Evolutionary conservation across 2,888 invertebrate species (phyloP).

Genomic region (Osedax fenrisi): DNA sequence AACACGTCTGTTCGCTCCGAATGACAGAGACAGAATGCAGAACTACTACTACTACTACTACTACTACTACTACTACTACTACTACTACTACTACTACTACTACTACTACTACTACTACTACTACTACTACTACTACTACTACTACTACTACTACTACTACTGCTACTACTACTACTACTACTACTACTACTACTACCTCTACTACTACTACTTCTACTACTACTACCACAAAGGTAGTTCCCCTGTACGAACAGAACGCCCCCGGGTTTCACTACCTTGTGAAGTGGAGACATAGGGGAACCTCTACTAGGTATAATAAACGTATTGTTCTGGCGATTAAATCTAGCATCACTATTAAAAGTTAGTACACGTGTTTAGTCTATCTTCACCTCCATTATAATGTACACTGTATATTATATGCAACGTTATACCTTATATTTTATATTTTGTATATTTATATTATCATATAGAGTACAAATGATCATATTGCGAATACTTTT

Average conservation of each 20-base stretch:
- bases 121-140: constrained; percentile 28
- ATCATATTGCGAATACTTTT: too few relatives aligned
- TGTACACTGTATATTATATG: too few relatives aligned
- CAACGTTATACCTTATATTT: too few relatives aligned
- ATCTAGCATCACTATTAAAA: too few relatives aligned
- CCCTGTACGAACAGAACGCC: constrained; percentile 36
- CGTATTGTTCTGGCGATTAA: too few relatives aligned
- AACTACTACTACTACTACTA: constrained; percentile 30
- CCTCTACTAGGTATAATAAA: too few relatives aligned
- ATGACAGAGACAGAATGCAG: too few relatives aligned
- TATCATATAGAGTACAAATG: too few relatives aligned
- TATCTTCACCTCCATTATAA: too few relatives aligned
- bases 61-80: constrained; percentile 31
- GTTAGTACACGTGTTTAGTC: too few relatives aligned
- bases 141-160: constrained; percentile 31
- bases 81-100: constrained; percentile 29
- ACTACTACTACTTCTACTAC: neutral
- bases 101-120: constrained; percentile 29
- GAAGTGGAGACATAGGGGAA: constrained; percentile 36
- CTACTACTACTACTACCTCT: constrained; percentile 26
- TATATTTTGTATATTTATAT: too few relatives aligned
- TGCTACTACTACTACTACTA: constrained; percentile 30
- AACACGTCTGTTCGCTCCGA: too few relatives aligned
- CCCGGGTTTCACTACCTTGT: constrained; percentile 37
- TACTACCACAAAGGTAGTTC: constrained; percentile 33